Percentiles rank a stretch among this genome's conserved stretches.
Conservation (phyloP, 2,113 vertebrate genomes). For the Pseudorectes ferrugineus region DNA sequence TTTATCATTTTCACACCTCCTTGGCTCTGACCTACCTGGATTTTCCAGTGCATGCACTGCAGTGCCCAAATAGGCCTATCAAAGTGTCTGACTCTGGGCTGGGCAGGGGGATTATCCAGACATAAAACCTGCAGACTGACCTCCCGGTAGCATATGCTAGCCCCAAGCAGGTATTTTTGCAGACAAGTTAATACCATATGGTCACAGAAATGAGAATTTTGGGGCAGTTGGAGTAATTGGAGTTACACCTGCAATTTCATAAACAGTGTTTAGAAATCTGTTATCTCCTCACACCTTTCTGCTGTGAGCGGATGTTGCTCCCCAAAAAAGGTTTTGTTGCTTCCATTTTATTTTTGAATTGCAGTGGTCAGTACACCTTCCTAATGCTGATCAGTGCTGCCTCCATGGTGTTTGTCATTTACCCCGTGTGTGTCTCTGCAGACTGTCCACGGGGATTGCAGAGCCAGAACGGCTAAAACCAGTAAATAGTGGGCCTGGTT, state of each 20-base stretch:
- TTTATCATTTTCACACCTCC: background rate
- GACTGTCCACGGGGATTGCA: background rate
- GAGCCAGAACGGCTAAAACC: background rate
- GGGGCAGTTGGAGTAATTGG: background rate
- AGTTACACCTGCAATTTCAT: background rate
- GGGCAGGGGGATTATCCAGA: background rate
- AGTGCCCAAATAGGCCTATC: background rate
- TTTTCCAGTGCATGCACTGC: background rate
- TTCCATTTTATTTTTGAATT: background rate
- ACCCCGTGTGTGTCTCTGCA: background rate
- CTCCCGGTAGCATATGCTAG: background rate
- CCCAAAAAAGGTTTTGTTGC: background rate
- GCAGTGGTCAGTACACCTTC: background rate
- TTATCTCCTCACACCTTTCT: background rate
- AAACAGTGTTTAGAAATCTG: background rate
- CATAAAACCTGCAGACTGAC: background rate
- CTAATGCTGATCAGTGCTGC: background rate
- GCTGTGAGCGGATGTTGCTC: background rate
- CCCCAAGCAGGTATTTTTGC: background rate
- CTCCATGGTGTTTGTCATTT: background rate
- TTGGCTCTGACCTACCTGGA: background rate
- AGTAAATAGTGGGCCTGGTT: background rate
- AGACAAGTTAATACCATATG: background rate
- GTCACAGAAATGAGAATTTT: background rate
- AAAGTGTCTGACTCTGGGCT: background rate